A percentile compares a stretch with the other conserved stretches of the same genome.
Evolutionary conservation across 2,888 invertebrate genomes (phyloP).

Genomic region (Coleophora flavipennella): DNA sequence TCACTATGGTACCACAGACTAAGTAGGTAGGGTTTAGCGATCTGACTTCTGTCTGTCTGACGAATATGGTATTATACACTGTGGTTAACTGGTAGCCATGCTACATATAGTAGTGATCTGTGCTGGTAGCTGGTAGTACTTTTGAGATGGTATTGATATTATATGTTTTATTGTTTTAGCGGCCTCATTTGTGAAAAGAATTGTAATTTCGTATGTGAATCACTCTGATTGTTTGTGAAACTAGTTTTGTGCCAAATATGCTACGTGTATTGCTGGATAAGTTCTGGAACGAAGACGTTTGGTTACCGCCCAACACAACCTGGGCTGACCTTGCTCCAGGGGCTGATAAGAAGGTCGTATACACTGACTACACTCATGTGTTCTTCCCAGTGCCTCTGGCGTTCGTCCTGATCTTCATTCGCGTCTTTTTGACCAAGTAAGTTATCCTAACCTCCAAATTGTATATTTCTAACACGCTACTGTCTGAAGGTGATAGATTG

Average conservation of each 20-base stretch:
- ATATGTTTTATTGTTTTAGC: too few relatives aligned
- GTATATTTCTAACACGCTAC: too few relatives aligned
- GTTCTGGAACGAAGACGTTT: slow-evolving; percentile 90
- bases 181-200: too few relatives aligned
- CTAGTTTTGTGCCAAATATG: slow-evolving; percentile 25
- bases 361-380: slow-evolving; percentile 86
- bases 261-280: slow-evolving; percentile 54
- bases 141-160: not conserved
- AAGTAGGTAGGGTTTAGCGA: too few relatives aligned
- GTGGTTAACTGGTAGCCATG: too few relatives aligned
- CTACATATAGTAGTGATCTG: too few relatives aligned
- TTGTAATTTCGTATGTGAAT: not conserved
- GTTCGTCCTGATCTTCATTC: slow-evolving; percentile 80
- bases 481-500: too few relatives aligned
- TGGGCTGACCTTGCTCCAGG: slow-evolving; percentile 90
- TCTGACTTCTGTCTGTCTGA: too few relatives aligned
- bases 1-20: too few relatives aligned
- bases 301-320: slow-evolving; percentile 93
- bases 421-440: slow-evolving; percentile 91
- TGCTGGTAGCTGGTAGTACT: too few relatives aligned
- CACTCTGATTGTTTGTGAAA: not conserved
- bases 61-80: too few relatives aligned
- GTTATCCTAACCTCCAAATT: slow-evolving; percentile 28
- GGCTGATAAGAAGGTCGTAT: slow-evolving; percentile 78
- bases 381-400: slow-evolving; percentile 89